phyloP scores from a whole-genome alignment of 2,888 invertebrate species.

The Chironomus riparius region DNA sequence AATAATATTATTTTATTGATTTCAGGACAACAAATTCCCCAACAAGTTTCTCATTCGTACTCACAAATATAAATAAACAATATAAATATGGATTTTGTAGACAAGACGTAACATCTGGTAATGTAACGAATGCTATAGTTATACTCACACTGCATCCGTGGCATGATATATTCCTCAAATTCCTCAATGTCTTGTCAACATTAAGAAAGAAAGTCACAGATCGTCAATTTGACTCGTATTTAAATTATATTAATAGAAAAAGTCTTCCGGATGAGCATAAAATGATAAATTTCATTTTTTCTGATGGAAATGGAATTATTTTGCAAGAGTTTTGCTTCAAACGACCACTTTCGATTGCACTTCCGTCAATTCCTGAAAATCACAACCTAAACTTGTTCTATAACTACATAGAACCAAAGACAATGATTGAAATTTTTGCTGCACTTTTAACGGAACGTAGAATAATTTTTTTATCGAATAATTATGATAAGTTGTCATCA shows the following conservation, averaged over 20 bases:
- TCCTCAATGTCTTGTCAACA: constrained; percentile 38
- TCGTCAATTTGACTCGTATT: not conserved
- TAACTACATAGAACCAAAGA: constrained; percentile 88
- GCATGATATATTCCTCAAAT: constrained; percentile 81
- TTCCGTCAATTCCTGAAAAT: constrained; percentile 93
- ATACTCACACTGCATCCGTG: constrained; percentile 86
- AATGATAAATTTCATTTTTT: not conserved
- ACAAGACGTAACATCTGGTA: constrained; percentile 67
- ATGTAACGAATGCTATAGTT: constrained; percentile 68
- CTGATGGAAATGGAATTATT: not conserved
- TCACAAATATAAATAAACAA: constrained; percentile 88
- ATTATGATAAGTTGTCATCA: constrained; percentile 81
- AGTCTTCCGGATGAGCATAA: not conserved
- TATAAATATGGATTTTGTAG: constrained; percentile 97
- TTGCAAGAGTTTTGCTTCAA: constrained; percentile 1
- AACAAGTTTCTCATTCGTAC: constrained; percentile 92
- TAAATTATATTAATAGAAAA: not conserved
- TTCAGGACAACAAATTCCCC: constrained; percentile 61
- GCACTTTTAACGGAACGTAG: constrained; percentile 90
- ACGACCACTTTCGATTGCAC: constrained; percentile 40
- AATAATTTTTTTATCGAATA: constrained; percentile 84
- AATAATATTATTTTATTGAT: constrained; percentile 30
- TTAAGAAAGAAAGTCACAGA: constrained; percentile 33
- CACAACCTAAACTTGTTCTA: constrained; percentile 95
- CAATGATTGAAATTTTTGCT: constrained; percentile 93